These are phyloP conservation scores for Hermaeophaga mercurialis DNA, from an alignment of 2,888 invertebrate genomes.

Conservation along the genomic window DNA sequence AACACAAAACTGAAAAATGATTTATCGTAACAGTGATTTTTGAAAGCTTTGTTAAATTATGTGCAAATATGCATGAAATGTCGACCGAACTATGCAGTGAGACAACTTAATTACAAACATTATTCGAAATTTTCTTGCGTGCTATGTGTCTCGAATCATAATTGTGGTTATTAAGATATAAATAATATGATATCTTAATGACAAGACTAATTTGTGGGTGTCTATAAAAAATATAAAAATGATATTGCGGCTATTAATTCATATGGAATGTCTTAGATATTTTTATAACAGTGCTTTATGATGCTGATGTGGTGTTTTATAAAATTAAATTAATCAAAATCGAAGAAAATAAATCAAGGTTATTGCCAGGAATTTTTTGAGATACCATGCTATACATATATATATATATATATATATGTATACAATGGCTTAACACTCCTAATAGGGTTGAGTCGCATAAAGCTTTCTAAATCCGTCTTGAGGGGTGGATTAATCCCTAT, in stretches of 20 bases:
- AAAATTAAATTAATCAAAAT: too few relatives aligned
- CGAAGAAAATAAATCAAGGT: background rate
- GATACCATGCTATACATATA: too few relatives aligned
- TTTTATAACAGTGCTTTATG: background rate
- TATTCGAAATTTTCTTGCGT: conserved; percentile 31
- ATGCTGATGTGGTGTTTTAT: too few relatives aligned
- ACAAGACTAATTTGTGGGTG: conserved; percentile 10
- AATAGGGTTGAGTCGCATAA: too few relatives aligned
- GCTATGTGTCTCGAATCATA: conserved; percentile 20
- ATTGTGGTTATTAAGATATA: conserved; percentile 28
- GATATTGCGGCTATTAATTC: background rate
- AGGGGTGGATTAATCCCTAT: too few relatives aligned
- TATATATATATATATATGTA: too few relatives aligned
- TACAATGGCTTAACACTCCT: too few relatives aligned
- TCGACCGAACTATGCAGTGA: conserved; percentile 27
- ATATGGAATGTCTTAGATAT: background rate
- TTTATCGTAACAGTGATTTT: background rate
- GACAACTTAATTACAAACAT: conserved; percentile 35
- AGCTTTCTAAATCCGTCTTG: too few relatives aligned
- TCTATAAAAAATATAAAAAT: conserved; percentile 1
- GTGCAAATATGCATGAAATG: conserved; percentile 35
- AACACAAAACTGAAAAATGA: too few relatives aligned
- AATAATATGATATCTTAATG: conserved; percentile 32
- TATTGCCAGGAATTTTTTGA: too few relatives aligned
- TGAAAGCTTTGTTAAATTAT: conserved; percentile 22